Base-by-base conservation (phyloP, 2,797 vertebrate species). In the Poeciliopsis presidionis region DNA sequence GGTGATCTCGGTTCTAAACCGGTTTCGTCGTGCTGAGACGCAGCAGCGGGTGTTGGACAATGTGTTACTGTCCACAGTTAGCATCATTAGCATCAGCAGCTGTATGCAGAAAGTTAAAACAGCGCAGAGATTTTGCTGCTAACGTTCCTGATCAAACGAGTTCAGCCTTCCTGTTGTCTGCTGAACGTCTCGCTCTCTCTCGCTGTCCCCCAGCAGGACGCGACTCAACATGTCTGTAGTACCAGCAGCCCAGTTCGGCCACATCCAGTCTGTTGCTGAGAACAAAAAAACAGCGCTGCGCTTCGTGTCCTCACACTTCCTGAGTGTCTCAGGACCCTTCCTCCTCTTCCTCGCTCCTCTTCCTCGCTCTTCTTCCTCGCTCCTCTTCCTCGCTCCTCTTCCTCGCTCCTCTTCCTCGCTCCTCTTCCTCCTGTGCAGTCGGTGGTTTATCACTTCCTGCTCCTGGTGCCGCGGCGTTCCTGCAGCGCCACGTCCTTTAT, bases 391-490 rank as follows among this genome's bases (percentile, higher is more conserved):
- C n/a, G n/a, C n/a, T n/a, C n/a, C n/a, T n/a, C 30, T 2, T 2
- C 2, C 30, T 30, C 2, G 1, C 2, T 30, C 30, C 59, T 61
- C 57, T 16, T 61, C 57, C 57, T 61, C 47, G 16, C 79, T 74
- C 67, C 49, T 70, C 9, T 5, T 53, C 76, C 79, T 46, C 77
- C 76, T 83, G 87, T 89, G 81, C 87, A 88, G 86, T 69, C 0
- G 78, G 69, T 86, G 46, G 87, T 86, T 89, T 82, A 91, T 89
- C 82, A 83, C 87, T 73, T 86, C 81, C 74, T 73, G 81, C 81
- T 33, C 30, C 30, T 33, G 30, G 30, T 33, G 30, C 30, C 30
- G 30, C 30, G 30, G 18, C 0, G 4, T 49, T 49, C 16, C 47
- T 49, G 47, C 47, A 53, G 36, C 73, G n/a, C 70, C 43, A 47